phyloP scores from a whole-genome alignment of 2,113 vertebrate genomes.

The Plecotus auritus region DNA sequence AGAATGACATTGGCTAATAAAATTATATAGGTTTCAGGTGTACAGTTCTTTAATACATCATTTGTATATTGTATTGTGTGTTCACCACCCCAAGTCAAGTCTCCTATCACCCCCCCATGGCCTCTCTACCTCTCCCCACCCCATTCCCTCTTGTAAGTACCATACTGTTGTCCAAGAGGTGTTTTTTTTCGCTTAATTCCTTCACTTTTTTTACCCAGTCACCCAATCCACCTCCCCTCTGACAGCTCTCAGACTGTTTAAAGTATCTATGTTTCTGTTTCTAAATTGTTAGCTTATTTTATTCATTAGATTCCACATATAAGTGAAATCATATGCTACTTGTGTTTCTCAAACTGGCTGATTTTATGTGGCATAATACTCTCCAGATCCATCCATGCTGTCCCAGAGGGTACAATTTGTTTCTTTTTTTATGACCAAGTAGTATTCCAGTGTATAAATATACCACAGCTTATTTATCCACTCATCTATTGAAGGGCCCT shows the following conservation, averaged over 20 bases:
- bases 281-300: neutral
- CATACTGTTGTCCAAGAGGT: neutral
- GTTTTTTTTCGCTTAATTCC: neutral
- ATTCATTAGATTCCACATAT: neutral
- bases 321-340: neutral
- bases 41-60: neutral
- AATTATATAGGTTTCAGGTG: neutral
- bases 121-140: neutral
- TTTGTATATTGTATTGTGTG: neutral
- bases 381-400: neutral
- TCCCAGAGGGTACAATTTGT: neutral
- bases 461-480: neutral
- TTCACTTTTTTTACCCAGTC: neutral
- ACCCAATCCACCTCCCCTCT: neutral
- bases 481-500: neutral
- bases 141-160: neutral
- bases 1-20: neutral
- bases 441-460: neutral
- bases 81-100: neutral
- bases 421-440: neutral
- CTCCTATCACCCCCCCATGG: neutral
- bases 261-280: neutral
- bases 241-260: neutral
- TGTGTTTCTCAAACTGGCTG: neutral
- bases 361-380: neutral